Evolutionary conservation across 2,888 invertebrate species (phyloP).

Genomic region (Oconnorella tubifera): DNA sequence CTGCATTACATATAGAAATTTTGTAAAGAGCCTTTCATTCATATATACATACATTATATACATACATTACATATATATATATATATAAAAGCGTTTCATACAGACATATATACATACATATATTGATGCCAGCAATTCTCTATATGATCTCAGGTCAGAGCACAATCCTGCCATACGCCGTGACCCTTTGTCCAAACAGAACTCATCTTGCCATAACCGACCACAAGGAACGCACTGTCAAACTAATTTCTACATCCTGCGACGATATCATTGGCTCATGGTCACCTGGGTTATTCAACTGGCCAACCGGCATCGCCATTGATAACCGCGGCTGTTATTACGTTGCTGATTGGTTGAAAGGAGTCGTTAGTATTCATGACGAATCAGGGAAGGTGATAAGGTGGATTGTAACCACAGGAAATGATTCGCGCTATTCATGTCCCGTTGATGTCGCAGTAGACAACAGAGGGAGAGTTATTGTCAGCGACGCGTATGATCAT

Average conservation of each 20-base stretch:
- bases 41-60: too few species aligned
- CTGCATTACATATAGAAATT: too few species aligned
- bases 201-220: constrained; percentile 27
- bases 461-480: background rate
- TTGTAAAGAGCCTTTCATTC: too few species aligned
- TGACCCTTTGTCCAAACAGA: constrained; percentile 17
- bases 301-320: constrained; percentile 29
- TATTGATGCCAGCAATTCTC: too few species aligned
- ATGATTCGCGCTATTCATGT: constrained; percentile 12
- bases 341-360: constrained; percentile 26
- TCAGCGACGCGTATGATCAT: constrained; percentile 12
- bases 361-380: constrained; percentile 20
- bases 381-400: constrained; percentile 17
- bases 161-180: constrained; percentile 25
- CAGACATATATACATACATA: too few species aligned
- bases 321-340: constrained; percentile 16
- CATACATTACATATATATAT: too few species aligned
- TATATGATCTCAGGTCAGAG: constrained; percentile 21
- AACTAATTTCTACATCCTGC: constrained; percentile 18
- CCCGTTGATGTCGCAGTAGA: constrained; percentile 26
- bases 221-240: constrained; percentile 29
- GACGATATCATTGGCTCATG: constrained; percentile 17
- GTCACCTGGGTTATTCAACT: constrained; percentile 25
- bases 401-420: constrained; percentile 12
- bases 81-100: too few species aligned